phyloP scores from a whole-genome alignment of 1,140 invertebrate species.

The Euborellia annulipes region DNA sequence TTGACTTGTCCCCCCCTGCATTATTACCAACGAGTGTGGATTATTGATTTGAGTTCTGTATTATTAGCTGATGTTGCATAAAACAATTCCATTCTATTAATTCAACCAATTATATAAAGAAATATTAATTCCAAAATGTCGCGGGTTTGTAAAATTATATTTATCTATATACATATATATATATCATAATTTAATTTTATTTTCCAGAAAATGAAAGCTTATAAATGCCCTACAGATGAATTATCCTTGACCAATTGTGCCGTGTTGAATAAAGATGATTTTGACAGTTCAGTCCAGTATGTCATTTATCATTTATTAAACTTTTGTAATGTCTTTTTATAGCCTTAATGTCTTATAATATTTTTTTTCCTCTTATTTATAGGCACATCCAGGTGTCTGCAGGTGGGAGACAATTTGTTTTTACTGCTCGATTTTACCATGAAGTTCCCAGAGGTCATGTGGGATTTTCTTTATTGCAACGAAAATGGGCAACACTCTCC shows the following conservation, averaged over 20 bases:
- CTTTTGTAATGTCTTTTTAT: no score
- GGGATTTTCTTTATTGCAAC: slow-evolving; percentile 81
- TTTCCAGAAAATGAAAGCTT: slow-evolving; percentile 62
- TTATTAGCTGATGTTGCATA: no score
- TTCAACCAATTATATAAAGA: no score
- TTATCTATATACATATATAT: no score
- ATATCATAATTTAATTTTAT: no score
- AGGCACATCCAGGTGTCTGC: slow-evolving; percentile 79
- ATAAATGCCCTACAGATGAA: slow-evolving; percentile 88
- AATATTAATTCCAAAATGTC: no score
- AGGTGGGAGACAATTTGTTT: slow-evolving; percentile 65
- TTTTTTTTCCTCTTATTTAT: slow-evolving; percentile 7
- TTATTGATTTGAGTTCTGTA: no score
- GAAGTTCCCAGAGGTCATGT: slow-evolving; percentile 59
- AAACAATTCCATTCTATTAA: no score
- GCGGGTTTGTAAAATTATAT: no score
- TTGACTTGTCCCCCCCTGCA: no score
- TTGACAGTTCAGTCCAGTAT: slow-evolving; percentile 53
- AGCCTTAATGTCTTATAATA: no score
- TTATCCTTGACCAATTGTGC: slow-evolving; percentile 86
- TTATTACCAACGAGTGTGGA: no score
- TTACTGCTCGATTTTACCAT: slow-evolving; percentile 59
- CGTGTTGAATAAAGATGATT: slow-evolving; percentile 70
- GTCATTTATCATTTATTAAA: slow-evolving; percentile 20
- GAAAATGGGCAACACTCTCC: slow-evolving; percentile 91